Evolutionary conservation across 1,140 invertebrate genomes (phyloP).

Genomic region (Apis florea): DNA sequence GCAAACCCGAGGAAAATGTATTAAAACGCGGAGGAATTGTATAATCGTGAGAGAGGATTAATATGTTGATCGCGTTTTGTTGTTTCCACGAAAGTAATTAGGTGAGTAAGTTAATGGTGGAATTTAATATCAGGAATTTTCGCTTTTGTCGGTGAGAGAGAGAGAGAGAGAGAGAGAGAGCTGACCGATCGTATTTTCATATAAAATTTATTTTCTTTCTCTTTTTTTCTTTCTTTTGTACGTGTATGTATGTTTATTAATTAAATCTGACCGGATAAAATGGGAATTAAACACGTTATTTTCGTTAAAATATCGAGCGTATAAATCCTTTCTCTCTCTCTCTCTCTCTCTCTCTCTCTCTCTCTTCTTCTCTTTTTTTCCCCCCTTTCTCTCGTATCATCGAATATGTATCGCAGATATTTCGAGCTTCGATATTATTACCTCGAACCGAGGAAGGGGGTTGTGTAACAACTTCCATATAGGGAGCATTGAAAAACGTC

Average conservation of each 20-base stretch:
- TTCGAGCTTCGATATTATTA: constrained; percentile 6
- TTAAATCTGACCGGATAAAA: background rate
- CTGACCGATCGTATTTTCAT: no score
- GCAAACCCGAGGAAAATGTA: background rate
- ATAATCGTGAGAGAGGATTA: background rate
- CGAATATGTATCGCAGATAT: constrained; percentile 5
- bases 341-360: no score
- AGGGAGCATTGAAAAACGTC: constrained; percentile 13
- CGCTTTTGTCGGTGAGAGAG: background rate
- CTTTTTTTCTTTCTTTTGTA: no score
- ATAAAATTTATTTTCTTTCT: background rate
- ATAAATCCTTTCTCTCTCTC: no score
- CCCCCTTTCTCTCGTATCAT: background rate
- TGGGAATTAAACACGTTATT: background rate
- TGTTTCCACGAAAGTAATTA: background rate
- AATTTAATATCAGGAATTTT: background rate
- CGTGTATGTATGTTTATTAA: background rate
- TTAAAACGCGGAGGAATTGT: background rate
- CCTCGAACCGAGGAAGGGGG: background rate
- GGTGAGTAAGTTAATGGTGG: background rate
- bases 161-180: no score
- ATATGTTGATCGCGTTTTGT: background rate
- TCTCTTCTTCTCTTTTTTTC: background rate
- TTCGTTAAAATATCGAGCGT: background rate
- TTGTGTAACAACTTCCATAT: background rate